Evolutionary conservation across 1,140 invertebrate species (phyloP).

Genomic region (Solenopsis invicta): DNA sequence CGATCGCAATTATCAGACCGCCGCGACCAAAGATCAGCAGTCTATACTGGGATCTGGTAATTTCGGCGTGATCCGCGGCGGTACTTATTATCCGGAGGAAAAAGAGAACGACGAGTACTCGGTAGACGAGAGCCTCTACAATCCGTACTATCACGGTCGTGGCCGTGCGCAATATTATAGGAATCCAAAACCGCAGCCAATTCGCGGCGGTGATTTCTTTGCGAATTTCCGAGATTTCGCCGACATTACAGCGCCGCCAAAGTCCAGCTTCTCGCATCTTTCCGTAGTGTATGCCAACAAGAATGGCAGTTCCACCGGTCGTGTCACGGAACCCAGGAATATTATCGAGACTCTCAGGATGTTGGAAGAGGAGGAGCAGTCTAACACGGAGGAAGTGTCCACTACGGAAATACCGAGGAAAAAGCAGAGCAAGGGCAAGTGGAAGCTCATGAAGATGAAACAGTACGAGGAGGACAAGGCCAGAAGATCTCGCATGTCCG

Average conservation of each 20-base stretch:
- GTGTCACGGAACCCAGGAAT: slow-evolving; percentile 90
- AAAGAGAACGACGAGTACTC: slow-evolving; percentile 88
- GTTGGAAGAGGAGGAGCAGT: slow-evolving; percentile 88
- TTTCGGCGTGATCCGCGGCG: slow-evolving; percentile 95
- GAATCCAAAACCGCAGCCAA: slow-evolving; percentile 85
- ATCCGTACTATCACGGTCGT: slow-evolving; percentile 90
- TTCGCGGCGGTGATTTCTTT: slow-evolving; percentile 88
- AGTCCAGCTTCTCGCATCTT: slow-evolving; percentile 93
- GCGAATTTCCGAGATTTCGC: slow-evolving; percentile 96
- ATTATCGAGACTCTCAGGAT: slow-evolving; percentile 93
- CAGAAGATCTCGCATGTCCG: slow-evolving; percentile 86
- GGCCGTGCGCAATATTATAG: slow-evolving; percentile 88
- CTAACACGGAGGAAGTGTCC: slow-evolving; percentile 53
- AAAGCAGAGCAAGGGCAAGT: slow-evolving; percentile 88
- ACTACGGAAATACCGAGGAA: slow-evolving; percentile 84
- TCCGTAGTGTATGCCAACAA: slow-evolving; percentile 94
- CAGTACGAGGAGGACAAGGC: slow-evolving; percentile 87
- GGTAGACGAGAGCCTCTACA: slow-evolving; percentile 85
- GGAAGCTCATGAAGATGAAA: slow-evolving; percentile 90
- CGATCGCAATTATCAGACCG: slow-evolving; percentile 79
- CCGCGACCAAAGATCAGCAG: slow-evolving; percentile 80
- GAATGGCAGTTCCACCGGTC: slow-evolving; percentile 87
- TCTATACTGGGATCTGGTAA: slow-evolving; percentile 94
- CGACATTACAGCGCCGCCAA: slow-evolving; percentile 94
- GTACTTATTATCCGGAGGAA: slow-evolving; percentile 92